Percentiles rank a stretch among this genome's conserved stretches.
phyloP scores from a whole-genome alignment of 1,140 invertebrate genomes.

The Aplysia californica region DNA sequence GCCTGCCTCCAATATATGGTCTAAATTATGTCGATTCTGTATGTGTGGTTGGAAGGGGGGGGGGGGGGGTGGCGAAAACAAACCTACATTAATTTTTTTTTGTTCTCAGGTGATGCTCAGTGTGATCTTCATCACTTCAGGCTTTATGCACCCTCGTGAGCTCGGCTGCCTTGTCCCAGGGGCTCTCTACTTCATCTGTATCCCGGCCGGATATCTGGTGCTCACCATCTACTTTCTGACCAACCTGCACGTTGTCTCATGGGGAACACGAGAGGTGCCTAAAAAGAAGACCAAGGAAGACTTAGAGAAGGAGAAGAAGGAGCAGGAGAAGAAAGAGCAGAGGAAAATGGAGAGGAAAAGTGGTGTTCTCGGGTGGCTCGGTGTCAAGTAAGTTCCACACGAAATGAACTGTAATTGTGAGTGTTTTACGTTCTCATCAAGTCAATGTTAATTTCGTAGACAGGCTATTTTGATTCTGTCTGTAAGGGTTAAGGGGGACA shows the following conservation, averaged over 20 bases:
- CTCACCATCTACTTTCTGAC: conserved; percentile 61
- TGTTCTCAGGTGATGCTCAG: conserved; percentile 23
- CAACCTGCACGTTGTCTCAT: conserved; percentile 61
- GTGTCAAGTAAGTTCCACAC: conserved; percentile 39
- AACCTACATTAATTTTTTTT: too few species aligned
- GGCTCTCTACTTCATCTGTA: conserved; percentile 57
- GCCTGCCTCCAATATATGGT: too few species aligned
- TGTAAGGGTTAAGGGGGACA: too few species aligned
- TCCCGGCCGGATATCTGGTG: conserved; percentile 62
- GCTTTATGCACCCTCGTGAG: conserved; percentile 58
- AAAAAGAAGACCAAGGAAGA: conserved; percentile 9
- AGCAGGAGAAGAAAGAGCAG: conserved; percentile 39
- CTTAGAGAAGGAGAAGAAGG: conserved; percentile 63
- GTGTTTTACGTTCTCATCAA: too few species aligned
- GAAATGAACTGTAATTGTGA: conserved; percentile 46
- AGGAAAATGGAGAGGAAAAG: conserved; percentile 61
- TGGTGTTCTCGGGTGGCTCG: conserved; percentile 38
- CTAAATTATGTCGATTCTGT: too few species aligned
- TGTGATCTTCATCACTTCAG: conserved; percentile 47
- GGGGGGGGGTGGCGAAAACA: too few species aligned
- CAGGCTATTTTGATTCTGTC: too few species aligned
- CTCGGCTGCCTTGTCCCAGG: conserved; percentile 56
- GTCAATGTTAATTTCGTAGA: too few species aligned
- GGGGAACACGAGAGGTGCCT: conserved; percentile 58
- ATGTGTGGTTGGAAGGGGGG: too few species aligned